Conservation (phyloP, 2,797 vertebrate species). For the Rhabdophis nuchalis region DNA sequence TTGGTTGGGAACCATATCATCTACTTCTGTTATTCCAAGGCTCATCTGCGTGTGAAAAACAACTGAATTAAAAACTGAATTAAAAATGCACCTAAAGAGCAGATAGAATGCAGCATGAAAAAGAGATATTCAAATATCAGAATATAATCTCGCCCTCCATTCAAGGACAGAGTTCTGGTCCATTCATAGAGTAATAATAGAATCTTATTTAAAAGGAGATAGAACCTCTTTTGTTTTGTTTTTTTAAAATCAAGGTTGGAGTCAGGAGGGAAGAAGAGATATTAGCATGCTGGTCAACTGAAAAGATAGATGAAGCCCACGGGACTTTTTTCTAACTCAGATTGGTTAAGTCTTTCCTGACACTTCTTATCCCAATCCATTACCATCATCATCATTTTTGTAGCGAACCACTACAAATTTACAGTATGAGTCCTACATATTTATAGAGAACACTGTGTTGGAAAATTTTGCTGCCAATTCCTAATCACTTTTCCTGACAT, state of each 20-base stretch:
- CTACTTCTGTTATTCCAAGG: conserved; percentile 53
- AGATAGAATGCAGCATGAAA: background rate
- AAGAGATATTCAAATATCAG: background rate
- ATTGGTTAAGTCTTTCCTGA: background rate
- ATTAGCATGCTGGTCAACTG: background rate
- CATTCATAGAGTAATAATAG: background rate
- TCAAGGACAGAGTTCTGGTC: background rate
- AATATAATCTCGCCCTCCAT: background rate
- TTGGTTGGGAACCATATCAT: conserved; percentile 54
- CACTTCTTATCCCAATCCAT: background rate
- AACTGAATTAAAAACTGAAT: background rate
- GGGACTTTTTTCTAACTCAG: background rate
- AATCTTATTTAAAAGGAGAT: background rate
- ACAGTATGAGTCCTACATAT: background rate
- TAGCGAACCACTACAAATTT: background rate
- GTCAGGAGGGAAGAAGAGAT: background rate
- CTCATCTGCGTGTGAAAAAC: conserved; percentile 37
- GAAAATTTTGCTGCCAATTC: background rate
- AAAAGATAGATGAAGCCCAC: background rate
- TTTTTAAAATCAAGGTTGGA: background rate
- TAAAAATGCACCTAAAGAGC: background rate
- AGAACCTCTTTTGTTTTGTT: background rate
- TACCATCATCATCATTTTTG: background rate
- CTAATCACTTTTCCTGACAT: background rate
- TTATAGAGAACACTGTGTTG: background rate